Conservation (phyloP, 2,113 vertebrate species). For the Mirounga angustirostris region DNA sequence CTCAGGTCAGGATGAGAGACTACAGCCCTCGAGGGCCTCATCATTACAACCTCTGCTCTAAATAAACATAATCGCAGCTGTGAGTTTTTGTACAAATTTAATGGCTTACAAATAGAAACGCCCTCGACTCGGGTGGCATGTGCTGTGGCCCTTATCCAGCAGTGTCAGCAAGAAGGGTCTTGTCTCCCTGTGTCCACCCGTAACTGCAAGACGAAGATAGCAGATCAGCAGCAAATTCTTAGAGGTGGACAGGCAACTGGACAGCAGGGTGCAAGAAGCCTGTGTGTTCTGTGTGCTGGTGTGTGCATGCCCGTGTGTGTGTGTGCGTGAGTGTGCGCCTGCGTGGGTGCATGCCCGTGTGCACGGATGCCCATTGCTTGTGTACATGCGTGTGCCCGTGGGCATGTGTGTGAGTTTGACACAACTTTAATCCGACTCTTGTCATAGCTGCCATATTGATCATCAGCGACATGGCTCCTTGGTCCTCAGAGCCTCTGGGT, state of each 20-base stretch:
- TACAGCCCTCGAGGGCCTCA: accelerated
- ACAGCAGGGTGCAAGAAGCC: too few relatives aligned
- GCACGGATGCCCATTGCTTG: neutral
- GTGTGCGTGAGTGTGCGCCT: too few relatives aligned
- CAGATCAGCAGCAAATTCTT: too few relatives aligned
- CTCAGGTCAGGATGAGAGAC: accelerated
- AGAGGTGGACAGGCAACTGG: neutral
- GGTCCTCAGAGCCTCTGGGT: too few relatives aligned
- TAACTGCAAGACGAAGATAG: accelerated
- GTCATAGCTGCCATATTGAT: too few relatives aligned
- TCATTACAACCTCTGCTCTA: neutral
- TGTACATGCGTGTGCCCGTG: neutral
- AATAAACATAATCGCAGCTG: accelerated
- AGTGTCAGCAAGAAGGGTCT: accelerated
- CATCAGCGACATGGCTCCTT: neutral
- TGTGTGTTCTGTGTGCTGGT: neutral
- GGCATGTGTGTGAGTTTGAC: neutral
- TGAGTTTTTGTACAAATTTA: neutral
- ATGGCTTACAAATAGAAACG: accelerated
- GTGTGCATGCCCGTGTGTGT: too few relatives aligned
- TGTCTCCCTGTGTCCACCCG: too few relatives aligned
- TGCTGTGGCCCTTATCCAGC: neutral
- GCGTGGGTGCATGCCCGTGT: neutral
- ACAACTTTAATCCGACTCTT: neutral
- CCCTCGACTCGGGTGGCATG: accelerated